Base-by-base conservation (phyloP, 1,140 invertebrate genomes). In the Tribolium castaneum region DNA sequence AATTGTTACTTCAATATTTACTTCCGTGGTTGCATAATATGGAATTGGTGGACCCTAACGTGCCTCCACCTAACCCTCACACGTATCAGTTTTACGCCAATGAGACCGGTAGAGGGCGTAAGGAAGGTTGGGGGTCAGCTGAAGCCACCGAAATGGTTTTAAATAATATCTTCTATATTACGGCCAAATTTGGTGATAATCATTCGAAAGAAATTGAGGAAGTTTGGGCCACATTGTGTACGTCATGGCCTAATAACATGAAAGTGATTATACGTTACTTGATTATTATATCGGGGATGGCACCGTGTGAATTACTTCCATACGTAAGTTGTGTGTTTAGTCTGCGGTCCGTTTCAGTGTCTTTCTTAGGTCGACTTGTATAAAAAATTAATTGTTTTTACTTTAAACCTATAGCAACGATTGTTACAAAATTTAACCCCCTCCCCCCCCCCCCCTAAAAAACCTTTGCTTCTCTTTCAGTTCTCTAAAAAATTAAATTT, bases 91-190 rank as follows among this genome's bases (percentile, higher is more conserved):
- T 95, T 86, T 94, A 94, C 83, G 89, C 92, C 0, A 89, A 88
- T 70, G 94, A 95, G 77, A 90, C 91, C 7, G 90, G 90, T 0
- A 90, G 91, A 9, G 89, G 90, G 1, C 89, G 95, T 4, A 91
- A 95, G 70, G 97, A 98, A 88, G 98, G 97, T 0, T 98, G 98
- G 92, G 98, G 98, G 13, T 98, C 97, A 0, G 96, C 96, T 0
- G 97, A 99, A 89, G 98, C 98, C n/a, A 99, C 98, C 0, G 98
- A 99, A 89, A 99, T 99, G 96, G 96, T 99, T 13, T 90, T 99
- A 14, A 99, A 99, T 87, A 99, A 99, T 89, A 91, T 99, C 0
- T 97, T 99, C 86, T 99, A 99, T 86, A 95, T 99, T 81, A 99
- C 98, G 6, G 95, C 96, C 0, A 98, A 98, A 92, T 98, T 98